phyloP scores from a whole-genome alignment of 2,888 invertebrate species.

The Hydrotaea cyrtoneurina region DNA sequence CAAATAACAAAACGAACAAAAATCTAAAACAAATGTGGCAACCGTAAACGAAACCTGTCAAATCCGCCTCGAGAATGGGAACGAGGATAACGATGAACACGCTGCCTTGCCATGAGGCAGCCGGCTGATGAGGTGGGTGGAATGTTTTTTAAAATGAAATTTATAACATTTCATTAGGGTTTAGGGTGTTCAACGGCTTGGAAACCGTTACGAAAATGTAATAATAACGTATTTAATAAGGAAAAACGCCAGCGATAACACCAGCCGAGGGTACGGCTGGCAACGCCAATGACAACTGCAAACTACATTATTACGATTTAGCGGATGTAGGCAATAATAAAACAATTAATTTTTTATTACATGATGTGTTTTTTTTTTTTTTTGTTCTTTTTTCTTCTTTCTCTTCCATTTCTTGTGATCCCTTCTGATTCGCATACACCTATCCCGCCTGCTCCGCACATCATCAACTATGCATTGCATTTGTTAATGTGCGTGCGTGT shows the following conservation, averaged over 20 bases:
- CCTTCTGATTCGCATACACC: not conserved
- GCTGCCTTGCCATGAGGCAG: too few relatives aligned
- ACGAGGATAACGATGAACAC: constrained; percentile 5
- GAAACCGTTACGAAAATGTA: constrained; percentile 5
- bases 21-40: not conserved
- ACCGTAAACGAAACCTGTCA: constrained; percentile 41
- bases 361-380: constrained; percentile 30
- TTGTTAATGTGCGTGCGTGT: not conserved
- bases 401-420: not conserved
- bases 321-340: constrained; percentile 46
- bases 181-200: not conserved
- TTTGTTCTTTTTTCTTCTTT: constrained; percentile 16
- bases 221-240: too few relatives aligned
- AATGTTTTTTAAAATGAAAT: constrained; percentile 3
- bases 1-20: constrained; percentile 33
- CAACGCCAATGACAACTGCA: constrained; percentile 1
- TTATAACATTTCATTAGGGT: constrained; percentile 26
- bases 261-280: not conserved
- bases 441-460: not conserved
- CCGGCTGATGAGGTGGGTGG: too few relatives aligned
- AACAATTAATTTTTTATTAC: constrained; percentile 40
- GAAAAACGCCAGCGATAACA: constrained; percentile 4
- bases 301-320: constrained; percentile 51
- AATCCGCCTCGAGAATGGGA: constrained; percentile 35
- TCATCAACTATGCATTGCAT: not conserved